Conservation (phyloP, 2,888 invertebrate genomes). For the Melanostoma scalare region DNA sequence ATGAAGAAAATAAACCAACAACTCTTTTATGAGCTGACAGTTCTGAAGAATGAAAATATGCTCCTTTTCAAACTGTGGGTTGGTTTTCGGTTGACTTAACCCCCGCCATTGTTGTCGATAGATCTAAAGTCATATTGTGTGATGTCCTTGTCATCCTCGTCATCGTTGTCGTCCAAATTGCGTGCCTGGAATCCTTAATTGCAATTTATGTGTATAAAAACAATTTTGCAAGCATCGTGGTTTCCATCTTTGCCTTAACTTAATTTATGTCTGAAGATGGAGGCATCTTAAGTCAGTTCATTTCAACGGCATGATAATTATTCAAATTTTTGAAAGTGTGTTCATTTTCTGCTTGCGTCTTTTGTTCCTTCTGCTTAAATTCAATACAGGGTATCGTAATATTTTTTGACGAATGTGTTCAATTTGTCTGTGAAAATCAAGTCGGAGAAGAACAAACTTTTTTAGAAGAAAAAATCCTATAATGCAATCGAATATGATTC, state of each 20-base stretch:
- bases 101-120: not conserved
- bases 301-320: constrained; percentile 52
- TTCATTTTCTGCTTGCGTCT: too few relatives aligned
- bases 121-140: not conserved
- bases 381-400: not conserved
- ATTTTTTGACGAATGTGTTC: too few relatives aligned
- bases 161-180: constrained; percentile 56
- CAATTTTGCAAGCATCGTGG: constrained; percentile 63
- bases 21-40: constrained; percentile 20
- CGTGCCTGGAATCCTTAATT: constrained; percentile 63
- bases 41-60: constrained; percentile 24
- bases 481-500: too few relatives aligned
- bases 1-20: not conserved
- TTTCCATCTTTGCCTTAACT: constrained; percentile 50
- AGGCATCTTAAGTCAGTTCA: constrained; percentile 23
- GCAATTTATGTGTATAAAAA: constrained; percentile 63
- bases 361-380: not conserved
- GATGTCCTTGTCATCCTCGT: constrained; percentile 30
- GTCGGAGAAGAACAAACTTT: too few relatives aligned
- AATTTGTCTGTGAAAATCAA: too few relatives aligned
- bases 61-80: constrained; percentile 23
- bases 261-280: constrained; percentile 59
- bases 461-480: too few relatives aligned
- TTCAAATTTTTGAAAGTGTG: constrained; percentile 42
- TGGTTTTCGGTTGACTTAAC: not conserved